Evolutionary conservation across 2,113 vertebrate genomes (phyloP).

Genomic region (Brachyhypopomus occidentalis): DNA sequence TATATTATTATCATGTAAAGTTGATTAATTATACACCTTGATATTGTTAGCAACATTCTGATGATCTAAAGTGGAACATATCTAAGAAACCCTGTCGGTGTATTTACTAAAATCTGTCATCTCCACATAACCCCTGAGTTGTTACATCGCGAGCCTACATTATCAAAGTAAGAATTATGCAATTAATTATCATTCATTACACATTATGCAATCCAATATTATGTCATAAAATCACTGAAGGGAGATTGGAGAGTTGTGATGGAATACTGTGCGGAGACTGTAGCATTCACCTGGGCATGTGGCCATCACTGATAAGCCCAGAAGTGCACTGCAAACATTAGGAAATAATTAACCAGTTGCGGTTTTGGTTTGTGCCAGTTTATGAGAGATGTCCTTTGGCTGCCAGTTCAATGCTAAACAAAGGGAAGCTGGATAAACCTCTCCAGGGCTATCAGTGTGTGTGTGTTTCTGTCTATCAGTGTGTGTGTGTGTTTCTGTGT

Average conservation of each 20-base stretch:
- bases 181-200: background rate
- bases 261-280: background rate
- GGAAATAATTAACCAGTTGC: conserved; percentile 42
- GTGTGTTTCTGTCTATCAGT: background rate
- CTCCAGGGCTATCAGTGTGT: background rate
- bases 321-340: background rate
- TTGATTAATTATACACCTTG: background rate
- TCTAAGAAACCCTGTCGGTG: no score
- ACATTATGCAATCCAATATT: background rate
- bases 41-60: background rate
- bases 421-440: background rate
- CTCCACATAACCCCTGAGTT: no score
- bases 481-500: background rate
- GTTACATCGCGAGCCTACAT: no score
- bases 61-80: background rate
- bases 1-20: background rate
- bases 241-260: background rate
- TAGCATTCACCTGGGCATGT: background rate
- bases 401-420: background rate
- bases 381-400: conserved; percentile 4
- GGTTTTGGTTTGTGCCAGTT: background rate
- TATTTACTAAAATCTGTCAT: no score
- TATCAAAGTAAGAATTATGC: no score
- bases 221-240: background rate
- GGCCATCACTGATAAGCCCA: conserved; percentile 9